Percentiles rank a stretch among this genome's conserved stretches.
Conservation (phyloP, 2,113 vertebrate species). For the Cisticola juncidis region DNA sequence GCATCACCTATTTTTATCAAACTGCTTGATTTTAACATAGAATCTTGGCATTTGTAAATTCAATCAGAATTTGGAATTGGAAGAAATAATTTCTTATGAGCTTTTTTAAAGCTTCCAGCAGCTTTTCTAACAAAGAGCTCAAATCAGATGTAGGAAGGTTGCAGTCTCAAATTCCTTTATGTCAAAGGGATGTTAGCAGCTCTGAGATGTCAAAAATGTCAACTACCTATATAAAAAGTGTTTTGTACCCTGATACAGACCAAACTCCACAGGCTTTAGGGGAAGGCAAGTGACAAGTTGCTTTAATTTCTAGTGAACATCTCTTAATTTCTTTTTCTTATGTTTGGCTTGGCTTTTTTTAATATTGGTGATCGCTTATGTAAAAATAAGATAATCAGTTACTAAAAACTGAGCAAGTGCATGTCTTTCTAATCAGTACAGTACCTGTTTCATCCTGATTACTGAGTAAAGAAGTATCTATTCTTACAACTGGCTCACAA, state of each 20-base stretch:
- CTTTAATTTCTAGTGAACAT: background rate
- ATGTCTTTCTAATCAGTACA: background rate
- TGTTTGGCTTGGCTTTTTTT: background rate
- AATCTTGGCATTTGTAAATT: background rate
- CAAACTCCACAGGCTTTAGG: background rate
- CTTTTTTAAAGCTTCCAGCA: background rate
- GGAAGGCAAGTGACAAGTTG: background rate
- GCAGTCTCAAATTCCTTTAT: background rate
- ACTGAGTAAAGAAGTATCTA: constrained; percentile 18
- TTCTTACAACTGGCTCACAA: constrained; percentile 41
- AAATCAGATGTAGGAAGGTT: background rate
- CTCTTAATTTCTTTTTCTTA: background rate
- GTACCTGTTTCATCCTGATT: constrained; percentile 52
- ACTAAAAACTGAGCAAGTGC: background rate
- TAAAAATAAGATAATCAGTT: background rate
- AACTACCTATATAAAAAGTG: background rate
- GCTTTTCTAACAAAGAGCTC: background rate
- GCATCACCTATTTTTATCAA: background rate
- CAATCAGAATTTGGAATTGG: background rate
- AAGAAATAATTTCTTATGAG: background rate
- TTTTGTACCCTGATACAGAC: background rate
- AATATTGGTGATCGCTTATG: background rate
- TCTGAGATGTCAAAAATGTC: background rate
- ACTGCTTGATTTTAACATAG: background rate
- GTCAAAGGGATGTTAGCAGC: background rate